phyloP scores from a whole-genome alignment of 2,113 vertebrate genomes.

The Coregonus clupeaformis region DNA sequence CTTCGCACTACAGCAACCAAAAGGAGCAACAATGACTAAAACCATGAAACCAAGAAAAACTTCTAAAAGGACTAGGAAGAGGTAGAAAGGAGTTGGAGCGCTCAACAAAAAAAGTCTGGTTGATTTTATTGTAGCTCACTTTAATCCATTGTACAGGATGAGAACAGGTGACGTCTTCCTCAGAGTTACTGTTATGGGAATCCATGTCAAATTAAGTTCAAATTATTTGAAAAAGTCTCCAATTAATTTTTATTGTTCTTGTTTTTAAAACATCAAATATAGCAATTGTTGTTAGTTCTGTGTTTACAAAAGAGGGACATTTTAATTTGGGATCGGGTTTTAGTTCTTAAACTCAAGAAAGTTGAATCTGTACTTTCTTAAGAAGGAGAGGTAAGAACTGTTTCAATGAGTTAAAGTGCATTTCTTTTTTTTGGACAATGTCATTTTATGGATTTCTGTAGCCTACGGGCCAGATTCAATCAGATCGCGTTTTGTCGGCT shows the following conservation, averaged over 20 bases:
- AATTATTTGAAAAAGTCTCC: neutral
- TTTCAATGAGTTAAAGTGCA: neutral
- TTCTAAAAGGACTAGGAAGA: too few species aligned
- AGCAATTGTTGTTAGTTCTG: conserved; percentile 6
- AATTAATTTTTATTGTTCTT: neutral
- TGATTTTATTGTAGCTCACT: too few species aligned
- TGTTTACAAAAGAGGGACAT: conserved; percentile 15
- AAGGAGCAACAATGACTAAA: too few species aligned
- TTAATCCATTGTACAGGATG: too few species aligned
- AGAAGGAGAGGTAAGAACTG: neutral
- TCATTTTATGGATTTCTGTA: conserved; percentile 1
- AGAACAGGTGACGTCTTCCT: too few species aligned
- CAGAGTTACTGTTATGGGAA: neutral
- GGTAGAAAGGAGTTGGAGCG: too few species aligned
- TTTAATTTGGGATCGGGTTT: conserved; percentile 9
- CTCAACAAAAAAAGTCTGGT: fast-evolving
- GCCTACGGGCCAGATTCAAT: neutral
- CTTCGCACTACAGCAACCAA: too few species aligned
- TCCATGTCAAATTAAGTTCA: neutral
- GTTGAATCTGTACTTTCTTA: neutral
- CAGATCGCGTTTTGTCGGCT: too few species aligned
- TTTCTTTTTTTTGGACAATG: neutral
- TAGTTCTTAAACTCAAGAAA: neutral
- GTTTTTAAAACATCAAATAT: neutral
- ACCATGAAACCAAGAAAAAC: too few species aligned